Evolutionary conservation across 2,797 vertebrate genomes (phyloP), one percentile per base, ranked within the genome.

Genomic region (Danio kyathit): DNA sequence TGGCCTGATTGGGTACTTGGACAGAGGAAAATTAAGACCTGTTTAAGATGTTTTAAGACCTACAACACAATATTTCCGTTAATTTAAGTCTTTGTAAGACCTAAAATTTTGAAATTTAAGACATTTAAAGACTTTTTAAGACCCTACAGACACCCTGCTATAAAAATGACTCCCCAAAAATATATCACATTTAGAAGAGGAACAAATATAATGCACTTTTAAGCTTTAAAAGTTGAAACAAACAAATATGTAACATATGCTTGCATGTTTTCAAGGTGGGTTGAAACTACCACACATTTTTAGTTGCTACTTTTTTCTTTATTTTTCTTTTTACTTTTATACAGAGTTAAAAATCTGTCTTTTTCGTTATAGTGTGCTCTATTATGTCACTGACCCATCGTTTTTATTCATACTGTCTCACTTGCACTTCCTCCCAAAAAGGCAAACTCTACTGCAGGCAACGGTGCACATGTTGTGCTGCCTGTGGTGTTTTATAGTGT

Each of bases 401-500:
- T 16, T 51, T 56, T 19, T 10, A 65, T 65, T 44, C 41, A 65
- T 44, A 5, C 16, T 0, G 8, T 54, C 29, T 56, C 40, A 19
- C 48, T 54, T 41, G 14, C 5, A 17, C 51, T 72, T 43, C 12
- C 16, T 19, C 38, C 14, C 1, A 49, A 60, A 74, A 59, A 48
- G 13, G 56, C 38, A 71, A 54, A 44, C 10, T 7, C 21, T 0
- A 7, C 48, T 51, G n/a, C 16, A 52, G 8, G 48, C 17, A 63
- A 14, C 7, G 14, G n/a, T 21, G n/a, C 11, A 6, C 38, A 5
- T 19, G 7, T 43, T 64, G 74, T 21, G 17, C 21, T 44, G 61
- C 38, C 7, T 64, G 12, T 52, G 11, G 48, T 44, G 12, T 76
- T 76, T 75, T 29, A 19, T 52, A n/a, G 63, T 21, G 13, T 76